Evolutionary conservation across 37 sponge, comb jelly and placozoan species (phyloP).

Genomic region (Ephydatia muelleri): DNA sequence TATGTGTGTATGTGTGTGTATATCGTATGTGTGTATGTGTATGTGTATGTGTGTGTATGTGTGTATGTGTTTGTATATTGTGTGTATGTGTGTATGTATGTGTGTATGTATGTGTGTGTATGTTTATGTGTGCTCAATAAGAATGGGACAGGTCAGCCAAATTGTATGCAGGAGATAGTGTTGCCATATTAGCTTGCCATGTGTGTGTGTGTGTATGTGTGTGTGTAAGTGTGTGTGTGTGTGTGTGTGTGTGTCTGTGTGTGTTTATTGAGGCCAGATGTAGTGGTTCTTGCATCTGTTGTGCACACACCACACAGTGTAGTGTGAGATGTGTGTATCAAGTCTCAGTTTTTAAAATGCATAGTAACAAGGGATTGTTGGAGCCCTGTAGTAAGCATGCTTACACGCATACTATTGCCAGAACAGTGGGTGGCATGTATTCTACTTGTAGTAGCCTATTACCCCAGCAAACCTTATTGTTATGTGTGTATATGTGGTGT

Average conservation of each 20-base stretch:
- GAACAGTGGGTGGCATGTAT: too few species aligned
- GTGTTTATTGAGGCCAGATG: background rate
- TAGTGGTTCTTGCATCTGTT: background rate
- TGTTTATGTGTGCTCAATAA: background rate
- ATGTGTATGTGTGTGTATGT: background rate
- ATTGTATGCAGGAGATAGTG: background rate
- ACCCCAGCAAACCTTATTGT: background rate
- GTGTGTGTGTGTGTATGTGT: background rate
- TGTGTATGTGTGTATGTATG: background rate
- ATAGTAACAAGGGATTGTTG: too few species aligned
- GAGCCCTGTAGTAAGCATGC: too few species aligned
- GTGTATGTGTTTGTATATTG: constrained; percentile 13
- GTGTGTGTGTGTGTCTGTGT: constrained; percentile 4
- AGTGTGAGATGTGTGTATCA: background rate
- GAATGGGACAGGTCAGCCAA: background rate
- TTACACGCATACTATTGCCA: too few species aligned
- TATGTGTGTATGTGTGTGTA: constrained; percentile 63
- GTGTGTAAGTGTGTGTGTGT: constrained; percentile 19
- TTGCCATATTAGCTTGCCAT: background rate
- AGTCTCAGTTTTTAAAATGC: too few species aligned
- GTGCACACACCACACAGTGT: background rate
- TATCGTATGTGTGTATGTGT: constrained; percentile 64
- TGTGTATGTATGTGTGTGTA: background rate
- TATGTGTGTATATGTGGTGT: too few species aligned
- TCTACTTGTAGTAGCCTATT: too few species aligned